Conservation (phyloP, 2,113 vertebrate species). For the Urocynchramus pylzowi region DNA sequence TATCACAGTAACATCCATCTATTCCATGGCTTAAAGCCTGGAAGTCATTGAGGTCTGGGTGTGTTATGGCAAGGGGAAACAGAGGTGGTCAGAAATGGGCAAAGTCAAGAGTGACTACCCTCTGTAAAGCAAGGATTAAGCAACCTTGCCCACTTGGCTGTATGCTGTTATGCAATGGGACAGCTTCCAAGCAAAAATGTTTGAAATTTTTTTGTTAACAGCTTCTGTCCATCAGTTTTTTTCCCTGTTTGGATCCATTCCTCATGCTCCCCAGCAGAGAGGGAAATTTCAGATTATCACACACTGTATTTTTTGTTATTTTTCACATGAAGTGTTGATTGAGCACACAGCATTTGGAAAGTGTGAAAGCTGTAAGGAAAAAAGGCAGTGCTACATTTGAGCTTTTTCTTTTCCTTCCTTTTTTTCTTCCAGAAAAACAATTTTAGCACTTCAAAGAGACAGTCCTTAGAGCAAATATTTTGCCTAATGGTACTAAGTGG, state of each 20-base stretch:
- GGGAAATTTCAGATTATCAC: not conserved
- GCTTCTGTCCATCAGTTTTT: not conserved
- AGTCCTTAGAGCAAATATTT: not conserved
- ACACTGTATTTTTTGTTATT: not conserved
- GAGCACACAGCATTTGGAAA: not conserved
- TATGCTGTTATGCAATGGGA: not conserved
- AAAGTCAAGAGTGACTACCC: not conserved
- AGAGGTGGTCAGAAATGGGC: not conserved
- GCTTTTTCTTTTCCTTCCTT: not conserved
- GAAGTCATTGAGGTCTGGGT: not conserved
- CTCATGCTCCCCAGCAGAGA: not conserved
- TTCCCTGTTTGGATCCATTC: not conserved
- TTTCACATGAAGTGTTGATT: not conserved
- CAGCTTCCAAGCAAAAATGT: not conserved
- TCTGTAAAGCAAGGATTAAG: fast-evolving
- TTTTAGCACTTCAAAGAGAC: not conserved
- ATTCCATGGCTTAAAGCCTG: not conserved
- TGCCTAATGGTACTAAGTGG: not conserved
- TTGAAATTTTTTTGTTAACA: not conserved
- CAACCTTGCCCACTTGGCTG: not conserved
- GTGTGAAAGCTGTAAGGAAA: not conserved
- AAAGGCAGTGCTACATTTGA: not conserved
- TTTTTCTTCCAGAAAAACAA: not conserved
- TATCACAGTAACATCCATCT: too few species aligned
- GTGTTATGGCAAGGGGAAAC: not conserved